Evolutionary conservation across 2,888 invertebrate species (phyloP).

Genomic region (Aricia artaxerxes): DNA sequence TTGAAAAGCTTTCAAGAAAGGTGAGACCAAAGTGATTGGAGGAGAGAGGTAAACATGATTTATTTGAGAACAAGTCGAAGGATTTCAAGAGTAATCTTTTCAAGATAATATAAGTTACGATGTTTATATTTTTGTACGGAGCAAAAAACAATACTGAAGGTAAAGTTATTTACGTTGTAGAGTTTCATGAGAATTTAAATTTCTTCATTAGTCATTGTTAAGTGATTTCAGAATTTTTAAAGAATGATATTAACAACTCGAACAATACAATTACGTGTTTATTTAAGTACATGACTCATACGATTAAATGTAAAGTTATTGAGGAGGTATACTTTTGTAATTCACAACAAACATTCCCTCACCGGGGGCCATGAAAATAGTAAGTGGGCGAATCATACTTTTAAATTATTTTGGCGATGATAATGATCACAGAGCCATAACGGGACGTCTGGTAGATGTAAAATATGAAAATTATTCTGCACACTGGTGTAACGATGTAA

Average conservation of each 20-base stretch:
- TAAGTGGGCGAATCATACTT: neutral
- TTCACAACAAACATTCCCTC: constrained; percentile 1
- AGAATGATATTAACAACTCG: constrained; percentile 15
- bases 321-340: constrained; percentile 38
- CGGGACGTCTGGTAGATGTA: neutral
- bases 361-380: neutral
- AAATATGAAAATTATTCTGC: neutral
- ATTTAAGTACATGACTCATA: constrained; percentile 39
- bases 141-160: constrained; percentile 62
- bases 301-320: constrained; percentile 39
- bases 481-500: neutral
- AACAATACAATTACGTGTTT: constrained; percentile 29
- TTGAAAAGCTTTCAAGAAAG: constrained; percentile 21
- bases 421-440: neutral
- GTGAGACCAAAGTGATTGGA: neutral
- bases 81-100: constrained; percentile 2
- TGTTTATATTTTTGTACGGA: neutral
- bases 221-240: constrained; percentile 28
- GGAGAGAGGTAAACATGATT: constrained; percentile 2
- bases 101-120: neutral
- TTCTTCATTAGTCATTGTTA: constrained; percentile 54
- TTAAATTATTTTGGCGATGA: neutral
- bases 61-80: neutral
- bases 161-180: constrained; percentile 53
- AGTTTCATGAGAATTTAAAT: constrained; percentile 63